Percentiles rank a stretch among this genome's conserved stretches.
These are phyloP conservation scores for Wasmannia auropunctata DNA, from an alignment of 1,140 invertebrate species.

Conservation along the genomic window DNA sequence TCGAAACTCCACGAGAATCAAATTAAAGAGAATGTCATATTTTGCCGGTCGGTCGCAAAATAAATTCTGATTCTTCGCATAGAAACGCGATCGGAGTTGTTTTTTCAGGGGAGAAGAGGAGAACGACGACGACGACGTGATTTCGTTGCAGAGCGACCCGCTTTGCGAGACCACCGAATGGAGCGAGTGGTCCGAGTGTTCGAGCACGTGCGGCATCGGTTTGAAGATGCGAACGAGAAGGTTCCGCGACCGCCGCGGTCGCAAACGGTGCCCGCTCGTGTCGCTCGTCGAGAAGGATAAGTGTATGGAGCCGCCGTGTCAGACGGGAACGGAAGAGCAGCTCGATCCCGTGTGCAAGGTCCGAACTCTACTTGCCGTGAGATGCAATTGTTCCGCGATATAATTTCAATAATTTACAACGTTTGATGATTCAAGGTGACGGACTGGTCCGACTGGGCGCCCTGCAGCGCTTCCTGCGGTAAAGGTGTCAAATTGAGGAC, in stretches of 20 bases:
- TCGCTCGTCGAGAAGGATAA: conserved; percentile 90
- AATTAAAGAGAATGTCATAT: not conserved
- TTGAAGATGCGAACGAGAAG: conserved; percentile 90
- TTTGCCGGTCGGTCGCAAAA: not conserved
- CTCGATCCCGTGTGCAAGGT: conserved; percentile 87
- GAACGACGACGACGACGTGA: conserved; percentile 3
- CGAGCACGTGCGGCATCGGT: conserved; percentile 93
- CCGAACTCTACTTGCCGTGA: not conserved
- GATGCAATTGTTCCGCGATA: no score
- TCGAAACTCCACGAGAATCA: not conserved
- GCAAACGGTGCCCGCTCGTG: conserved; percentile 92
- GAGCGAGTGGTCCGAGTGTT: conserved; percentile 93
- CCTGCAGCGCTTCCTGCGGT: conserved; percentile 90
- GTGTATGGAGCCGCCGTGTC: conserved; percentile 90
- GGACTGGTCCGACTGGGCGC: conserved; percentile 90
- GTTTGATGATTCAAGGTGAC: conserved; percentile 84
- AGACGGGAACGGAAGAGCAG: conserved; percentile 84
- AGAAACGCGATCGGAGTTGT: not conserved
- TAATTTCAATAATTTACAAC: not conserved
- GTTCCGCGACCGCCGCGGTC: conserved; percentile 90
- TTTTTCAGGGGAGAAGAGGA: conserved; percentile 55
- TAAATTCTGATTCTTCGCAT: not conserved
- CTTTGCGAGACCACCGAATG: conserved; percentile 91
- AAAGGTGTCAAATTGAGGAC: conserved; percentile 90
- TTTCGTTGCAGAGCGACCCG: conserved; percentile 64